Conservation (phyloP, 2,113 vertebrate species). For the Ictalurus furcatus region DNA sequence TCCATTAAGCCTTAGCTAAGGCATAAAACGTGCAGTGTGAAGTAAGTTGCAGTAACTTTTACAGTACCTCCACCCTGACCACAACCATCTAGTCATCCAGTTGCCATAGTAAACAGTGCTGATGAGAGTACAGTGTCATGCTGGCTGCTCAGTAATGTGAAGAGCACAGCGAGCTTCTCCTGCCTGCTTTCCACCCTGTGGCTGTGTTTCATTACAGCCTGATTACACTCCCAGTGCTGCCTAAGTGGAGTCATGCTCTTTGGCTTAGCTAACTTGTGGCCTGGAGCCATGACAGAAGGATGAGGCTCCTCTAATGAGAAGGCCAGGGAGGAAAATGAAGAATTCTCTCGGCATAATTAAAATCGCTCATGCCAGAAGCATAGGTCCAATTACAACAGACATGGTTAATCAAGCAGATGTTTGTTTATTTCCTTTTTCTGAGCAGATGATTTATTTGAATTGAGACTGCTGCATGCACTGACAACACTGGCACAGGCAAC, state of each 20-base stretch:
- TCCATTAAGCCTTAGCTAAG: background rate
- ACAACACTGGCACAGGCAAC: background rate
- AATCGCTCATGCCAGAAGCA: constrained; percentile 52
- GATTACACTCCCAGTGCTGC: constrained; percentile 30
- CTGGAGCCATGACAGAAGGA: constrained; percentile 48
- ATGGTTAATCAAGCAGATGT: constrained; percentile 55
- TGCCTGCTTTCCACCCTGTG: background rate
- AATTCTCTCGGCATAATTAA: constrained; percentile 60
- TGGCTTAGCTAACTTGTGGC: constrained; percentile 47
- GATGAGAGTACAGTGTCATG: background rate
- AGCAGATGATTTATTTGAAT: background rate
- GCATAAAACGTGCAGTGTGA: background rate
- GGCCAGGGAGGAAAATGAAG: constrained; percentile 54
- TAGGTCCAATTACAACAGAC: constrained; percentile 55
- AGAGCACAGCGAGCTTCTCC: background rate
- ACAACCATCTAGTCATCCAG: background rate
- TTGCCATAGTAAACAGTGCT: background rate
- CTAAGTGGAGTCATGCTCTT: constrained; percentile 61
- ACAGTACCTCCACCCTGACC: background rate
- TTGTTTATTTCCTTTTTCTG: constrained; percentile 56
- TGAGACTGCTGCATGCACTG: background rate
- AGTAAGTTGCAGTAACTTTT: background rate
- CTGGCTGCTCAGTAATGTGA: constrained; percentile 21
- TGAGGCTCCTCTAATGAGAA: constrained; percentile 43
- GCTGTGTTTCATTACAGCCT: constrained; percentile 27